phyloP scores from a whole-genome alignment of 2,797 vertebrate species.

The Syncerus caffer region DNA sequence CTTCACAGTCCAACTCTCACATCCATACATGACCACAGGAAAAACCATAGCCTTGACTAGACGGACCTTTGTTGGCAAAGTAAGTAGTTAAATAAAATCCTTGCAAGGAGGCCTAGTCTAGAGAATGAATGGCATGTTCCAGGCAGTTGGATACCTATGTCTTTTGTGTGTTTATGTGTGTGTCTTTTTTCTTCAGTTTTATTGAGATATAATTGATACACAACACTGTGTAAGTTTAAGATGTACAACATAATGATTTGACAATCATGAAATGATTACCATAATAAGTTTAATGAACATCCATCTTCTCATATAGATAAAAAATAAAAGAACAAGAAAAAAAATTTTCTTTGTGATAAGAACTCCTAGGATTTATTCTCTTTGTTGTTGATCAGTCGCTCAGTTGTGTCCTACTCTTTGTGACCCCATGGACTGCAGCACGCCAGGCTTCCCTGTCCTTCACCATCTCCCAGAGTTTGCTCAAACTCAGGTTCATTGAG shows the following conservation, averaged over 20 bases:
- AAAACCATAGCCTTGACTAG: too few species aligned
- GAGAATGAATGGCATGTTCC: background rate
- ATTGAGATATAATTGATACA: background rate
- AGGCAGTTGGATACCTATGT: background rate
- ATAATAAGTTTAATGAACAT: background rate
- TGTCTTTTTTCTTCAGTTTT: background rate
- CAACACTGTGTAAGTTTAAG: background rate
- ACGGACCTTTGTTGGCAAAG: too few species aligned
- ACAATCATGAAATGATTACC: background rate
- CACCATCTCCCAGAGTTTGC: background rate
- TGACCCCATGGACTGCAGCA: background rate
- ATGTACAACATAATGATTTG: background rate
- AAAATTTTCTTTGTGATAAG: background rate
- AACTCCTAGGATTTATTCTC: background rate
- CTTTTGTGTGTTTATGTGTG: background rate
- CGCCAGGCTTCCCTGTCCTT: background rate
- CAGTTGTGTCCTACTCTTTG: background rate
- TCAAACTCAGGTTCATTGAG: background rate
- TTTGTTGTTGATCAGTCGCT: background rate
- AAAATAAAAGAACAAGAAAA: background rate
- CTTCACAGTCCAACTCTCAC: too few species aligned
- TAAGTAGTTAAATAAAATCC: background rate
- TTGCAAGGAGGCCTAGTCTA: background rate
- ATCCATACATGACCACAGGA: too few species aligned
- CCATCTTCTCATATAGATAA: background rate